These are phyloP conservation scores for Melitaea athalia DNA, from an alignment of 2,888 invertebrate genomes.

Conservation along the genomic window DNA sequence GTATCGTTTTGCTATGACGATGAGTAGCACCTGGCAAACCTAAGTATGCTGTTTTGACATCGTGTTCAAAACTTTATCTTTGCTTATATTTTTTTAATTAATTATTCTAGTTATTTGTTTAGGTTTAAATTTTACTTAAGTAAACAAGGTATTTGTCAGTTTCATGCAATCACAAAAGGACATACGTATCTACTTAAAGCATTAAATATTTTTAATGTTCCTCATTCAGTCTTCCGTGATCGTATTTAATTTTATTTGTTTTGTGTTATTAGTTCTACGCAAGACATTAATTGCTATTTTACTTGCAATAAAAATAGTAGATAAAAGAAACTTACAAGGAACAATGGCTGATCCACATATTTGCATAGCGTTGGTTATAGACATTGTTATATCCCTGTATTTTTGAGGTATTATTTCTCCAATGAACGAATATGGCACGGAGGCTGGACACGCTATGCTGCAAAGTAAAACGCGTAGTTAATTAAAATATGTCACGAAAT, in stretches of 20 bases:
- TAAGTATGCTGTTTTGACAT: too few relatives aligned
- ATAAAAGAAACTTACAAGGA: conserved; percentile 60
- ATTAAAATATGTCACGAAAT: too few relatives aligned
- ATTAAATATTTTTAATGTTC: not conserved
- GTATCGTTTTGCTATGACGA: too few relatives aligned
- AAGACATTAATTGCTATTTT: not conserved
- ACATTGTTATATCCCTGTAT: conserved; percentile 66
- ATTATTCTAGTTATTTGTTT: too few relatives aligned
- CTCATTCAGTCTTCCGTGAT: not conserved
- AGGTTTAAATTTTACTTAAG: not conserved
- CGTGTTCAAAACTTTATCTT: too few relatives aligned
- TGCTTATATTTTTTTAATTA: too few relatives aligned
- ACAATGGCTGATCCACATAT: conserved; percentile 66
- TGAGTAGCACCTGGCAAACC: too few relatives aligned
- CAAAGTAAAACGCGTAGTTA: conserved; percentile 28
- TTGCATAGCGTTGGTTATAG: conserved; percentile 71
- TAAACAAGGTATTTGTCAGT: not conserved
- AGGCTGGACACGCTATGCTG: conserved; percentile 73
- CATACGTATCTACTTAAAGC: not conserved
- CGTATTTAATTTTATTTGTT: not conserved
- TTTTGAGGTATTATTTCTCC: conserved; percentile 70
- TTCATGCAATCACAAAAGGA: not conserved
- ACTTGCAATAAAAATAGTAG: conserved; percentile 1
- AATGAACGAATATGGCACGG: conserved; percentile 71
- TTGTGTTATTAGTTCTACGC: not conserved